Base-by-base conservation (phyloP, 2,113 vertebrate genomes). In the Pseudolaguvia tuberculata region DNA sequence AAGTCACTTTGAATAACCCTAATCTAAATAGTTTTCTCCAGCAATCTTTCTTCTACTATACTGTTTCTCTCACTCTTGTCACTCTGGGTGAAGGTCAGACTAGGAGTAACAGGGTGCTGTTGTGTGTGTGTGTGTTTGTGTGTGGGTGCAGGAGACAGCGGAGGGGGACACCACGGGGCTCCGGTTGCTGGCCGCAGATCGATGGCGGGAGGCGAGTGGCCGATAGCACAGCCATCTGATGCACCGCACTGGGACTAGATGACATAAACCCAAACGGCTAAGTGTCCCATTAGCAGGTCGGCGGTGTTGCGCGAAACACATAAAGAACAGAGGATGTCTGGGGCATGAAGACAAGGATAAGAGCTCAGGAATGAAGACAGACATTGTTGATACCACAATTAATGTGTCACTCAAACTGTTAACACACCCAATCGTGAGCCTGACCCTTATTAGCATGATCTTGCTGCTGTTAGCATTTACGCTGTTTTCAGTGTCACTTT, bases 271-370 rank as follows among this genome's bases (percentile, higher is more conserved):
- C 87, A 91, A 87, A 89, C 85, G 80, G 88, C 85, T 91, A 87
- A 91, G 88, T 87, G 88, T 91, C 88, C 90, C 91, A 92, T 93
- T 93, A 93, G 89, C 85, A 85, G 85, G 85, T 86, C 86, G 86
- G 83, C 81, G 80, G 83, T 87, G 86, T 86, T 88, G 75, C 67
- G 68, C 50, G 81, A 72, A 78, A 79, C 76, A 68, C 81, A 75
- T 80, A 15, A 80, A 82, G 76, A 80, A 81, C 27, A 31, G 71
- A 77, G 68, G 63, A 77, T 59, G 67, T 77, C 68, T 72, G 68
- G 67, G 75, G 51, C 58, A 39, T 3, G 27, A 55, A 29, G 66
- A 58, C 23, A 72, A 57, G 21, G 39, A 50, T 48, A 50, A 72
- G 9, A n/a, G 29, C 29, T 73, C 45, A 29, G 63, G 52, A 29